These are phyloP conservation scores for Zaprionus nigranus DNA, from an alignment of 1,140 invertebrate species.

Conservation along the genomic window DNA sequence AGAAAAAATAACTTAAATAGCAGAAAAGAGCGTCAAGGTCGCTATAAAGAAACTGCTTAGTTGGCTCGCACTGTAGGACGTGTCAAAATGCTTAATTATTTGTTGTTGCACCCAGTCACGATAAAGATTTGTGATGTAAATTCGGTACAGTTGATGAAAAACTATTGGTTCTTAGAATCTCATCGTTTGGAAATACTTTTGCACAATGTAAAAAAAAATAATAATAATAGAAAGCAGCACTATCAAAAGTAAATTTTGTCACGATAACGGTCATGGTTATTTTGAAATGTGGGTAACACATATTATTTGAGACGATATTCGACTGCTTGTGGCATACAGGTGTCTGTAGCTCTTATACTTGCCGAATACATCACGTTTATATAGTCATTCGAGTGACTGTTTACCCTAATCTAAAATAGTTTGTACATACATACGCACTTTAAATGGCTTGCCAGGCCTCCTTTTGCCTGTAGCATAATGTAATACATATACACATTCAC, in stretches of 20 bases:
- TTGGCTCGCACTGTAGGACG: slow-evolving; percentile 18
- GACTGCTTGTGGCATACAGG: background rate
- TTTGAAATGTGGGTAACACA: background rate
- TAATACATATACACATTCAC: background rate
- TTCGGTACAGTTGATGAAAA: background rate
- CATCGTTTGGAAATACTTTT: background rate
- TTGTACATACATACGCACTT: background rate
- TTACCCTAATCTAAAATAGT: background rate
- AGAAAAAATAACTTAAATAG: slow-evolving; percentile 19
- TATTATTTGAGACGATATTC: background rate
- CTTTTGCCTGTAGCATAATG: background rate
- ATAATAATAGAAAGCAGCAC: too few relatives aligned
- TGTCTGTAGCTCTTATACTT: background rate
- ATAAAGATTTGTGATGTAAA: slow-evolving; percentile 4
- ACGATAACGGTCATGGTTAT: background rate
- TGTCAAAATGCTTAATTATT: slow-evolving; percentile 35
- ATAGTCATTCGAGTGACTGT: background rate
- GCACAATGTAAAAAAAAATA: too few relatives aligned
- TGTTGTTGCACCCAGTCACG: background rate
- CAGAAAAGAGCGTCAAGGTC: slow-evolving; percentile 21
- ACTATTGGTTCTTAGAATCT: slow-evolving; percentile 1
- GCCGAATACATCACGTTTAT: background rate
- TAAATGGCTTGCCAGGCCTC: background rate
- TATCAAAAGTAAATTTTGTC: background rate
- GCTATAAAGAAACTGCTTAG: slow-evolving; percentile 14